Evolutionary conservation across 2,113 vertebrate genomes (phyloP).

Genomic region (Tetrao urogallus): DNA sequence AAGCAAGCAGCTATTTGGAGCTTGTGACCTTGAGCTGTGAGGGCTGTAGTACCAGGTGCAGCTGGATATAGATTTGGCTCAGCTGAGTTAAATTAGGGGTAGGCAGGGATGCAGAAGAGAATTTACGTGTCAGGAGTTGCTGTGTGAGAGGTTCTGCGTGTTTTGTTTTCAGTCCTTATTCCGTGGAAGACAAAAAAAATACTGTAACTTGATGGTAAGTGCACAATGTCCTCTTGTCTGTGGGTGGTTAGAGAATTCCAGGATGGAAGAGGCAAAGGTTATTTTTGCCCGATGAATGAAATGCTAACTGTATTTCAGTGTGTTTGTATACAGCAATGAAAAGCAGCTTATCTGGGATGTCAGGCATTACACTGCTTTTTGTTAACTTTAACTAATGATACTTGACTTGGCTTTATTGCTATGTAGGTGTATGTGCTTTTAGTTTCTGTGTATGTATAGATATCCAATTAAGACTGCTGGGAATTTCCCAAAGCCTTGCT

Average conservation of each 20-base stretch:
- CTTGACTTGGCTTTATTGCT: background rate
- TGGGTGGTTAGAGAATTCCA: slow-evolving; percentile 62
- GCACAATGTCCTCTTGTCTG: background rate
- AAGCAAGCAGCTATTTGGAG: background rate
- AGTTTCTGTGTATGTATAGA: background rate
- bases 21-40: background rate
- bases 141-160: slow-evolving; percentile 15
- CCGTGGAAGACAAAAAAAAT: slow-evolving; percentile 45
- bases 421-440: background rate
- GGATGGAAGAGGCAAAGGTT: slow-evolving; percentile 50
- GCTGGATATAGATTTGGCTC: background rate
- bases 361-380: slow-evolving; percentile 23
- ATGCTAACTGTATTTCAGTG: background rate
- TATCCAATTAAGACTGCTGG: background rate
- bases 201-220: slow-evolving; percentile 7
- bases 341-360: slow-evolving; percentile 47
- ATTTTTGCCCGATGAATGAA: slow-evolving; percentile 29
- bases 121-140: slow-evolving; percentile 47
- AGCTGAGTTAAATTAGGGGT: slow-evolving; percentile 18
- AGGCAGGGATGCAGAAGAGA: slow-evolving; percentile 2
- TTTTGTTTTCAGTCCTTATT: slow-evolving; percentile 33
- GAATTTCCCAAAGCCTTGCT: slow-evolving; percentile 1
- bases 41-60: slow-evolving; percentile 34
- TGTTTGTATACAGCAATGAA: slow-evolving; percentile 19
- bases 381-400: slow-evolving; percentile 34